Base-by-base conservation (phyloP, 2,797 vertebrate species). In the Echiichthys vipera region DNA sequence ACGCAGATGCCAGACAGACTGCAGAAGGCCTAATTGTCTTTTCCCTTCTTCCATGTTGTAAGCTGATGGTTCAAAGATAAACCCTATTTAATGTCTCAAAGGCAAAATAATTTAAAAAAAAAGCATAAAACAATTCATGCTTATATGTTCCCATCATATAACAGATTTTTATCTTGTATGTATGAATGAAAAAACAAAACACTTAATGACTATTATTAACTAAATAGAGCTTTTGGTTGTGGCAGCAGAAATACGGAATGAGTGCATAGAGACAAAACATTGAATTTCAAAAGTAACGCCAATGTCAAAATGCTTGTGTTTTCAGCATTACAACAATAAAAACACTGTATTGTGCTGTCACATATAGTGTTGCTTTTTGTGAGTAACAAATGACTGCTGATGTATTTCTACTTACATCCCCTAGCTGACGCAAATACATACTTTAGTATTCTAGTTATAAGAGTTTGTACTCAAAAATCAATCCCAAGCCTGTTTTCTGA, bases 1-100 rank as follows among this genome's bases (percentile, higher is more conserved):
- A 78, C 39, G 7, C 85, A 85, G 83, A 90, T 86, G 79, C 85
- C 78, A 83, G 73, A 72, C 63, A 39, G 71, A 39, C 54, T n/a
- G 59, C 57, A 18, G 78, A 81, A 80, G 62, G 46, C 61, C 32
- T 65, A 43, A 62, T 1, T 58, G 24, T 15, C 24, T 27, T 57
- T 56, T 62, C 63, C 18, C 37, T 40, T n/a, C 27, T 65, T 13
- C 17, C 22, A 27, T 58, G 53, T 63, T 50, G 49, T 71, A 53
- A 69, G n/a, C 42, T 74, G 61, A 72, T 65, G 74, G 65, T 58
- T 77, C 61, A 24, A 77, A 78, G 59, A 66, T 40, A 80, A 69
- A 40, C 40, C 57, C 32, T 74, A 32, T 77, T 83, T 80, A 36
- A 70, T 47, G 39, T 74, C 59, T 77, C 57, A 68, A 49, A 63